Percentiles rank a stretch among this genome's conserved stretches.
Conservation (phyloP, 92 coral and sea anemone genomes). For the Ricordea florida region DNA sequence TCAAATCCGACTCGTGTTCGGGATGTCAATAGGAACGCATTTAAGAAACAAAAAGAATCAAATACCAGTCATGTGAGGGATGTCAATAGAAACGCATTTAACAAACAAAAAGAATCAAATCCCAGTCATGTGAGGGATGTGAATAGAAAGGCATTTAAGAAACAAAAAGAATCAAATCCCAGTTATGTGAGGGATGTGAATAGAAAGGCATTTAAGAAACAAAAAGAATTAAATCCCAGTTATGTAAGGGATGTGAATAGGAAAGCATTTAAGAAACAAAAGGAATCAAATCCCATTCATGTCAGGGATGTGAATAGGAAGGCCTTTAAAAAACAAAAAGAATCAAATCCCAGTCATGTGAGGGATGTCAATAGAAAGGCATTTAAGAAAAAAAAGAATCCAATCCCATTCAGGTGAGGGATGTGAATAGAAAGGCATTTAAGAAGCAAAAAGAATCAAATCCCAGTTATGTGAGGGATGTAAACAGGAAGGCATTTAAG, state of each 20-base stretch:
- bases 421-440: too few relatives aligned
- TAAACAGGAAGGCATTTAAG: too few relatives aligned
- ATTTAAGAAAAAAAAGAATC: too few relatives aligned
- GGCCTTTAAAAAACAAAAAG: slow-evolving; percentile 2
- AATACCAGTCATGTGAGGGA: slow-evolving; percentile 23
- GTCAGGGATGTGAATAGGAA: too few relatives aligned
- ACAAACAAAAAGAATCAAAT: slow-evolving; percentile 33
- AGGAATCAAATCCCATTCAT: too few relatives aligned
- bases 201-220: slow-evolving; percentile 4
- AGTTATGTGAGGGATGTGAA: slow-evolving; percentile 18
- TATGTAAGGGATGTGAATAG: slow-evolving; percentile 17
- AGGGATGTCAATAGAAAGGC: too few relatives aligned
- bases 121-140: too few relatives aligned
- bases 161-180: slow-evolving; percentile 2
- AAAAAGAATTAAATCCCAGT: slow-evolving; percentile 3
- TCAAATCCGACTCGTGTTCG: slow-evolving; percentile 17
- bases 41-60: background rate
- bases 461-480: too few relatives aligned
- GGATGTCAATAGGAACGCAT: slow-evolving; percentile 9
- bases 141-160: slow-evolving; percentile 2
- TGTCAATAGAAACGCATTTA: slow-evolving; percentile 6
- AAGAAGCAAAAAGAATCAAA: too few relatives aligned
- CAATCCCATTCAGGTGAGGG: too few relatives aligned
- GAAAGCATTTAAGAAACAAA: too few relatives aligned
- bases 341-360: background rate